Evolutionary conservation across 1,140 invertebrate species (phyloP).

Genomic region (Metaphire vulgaris): DNA sequence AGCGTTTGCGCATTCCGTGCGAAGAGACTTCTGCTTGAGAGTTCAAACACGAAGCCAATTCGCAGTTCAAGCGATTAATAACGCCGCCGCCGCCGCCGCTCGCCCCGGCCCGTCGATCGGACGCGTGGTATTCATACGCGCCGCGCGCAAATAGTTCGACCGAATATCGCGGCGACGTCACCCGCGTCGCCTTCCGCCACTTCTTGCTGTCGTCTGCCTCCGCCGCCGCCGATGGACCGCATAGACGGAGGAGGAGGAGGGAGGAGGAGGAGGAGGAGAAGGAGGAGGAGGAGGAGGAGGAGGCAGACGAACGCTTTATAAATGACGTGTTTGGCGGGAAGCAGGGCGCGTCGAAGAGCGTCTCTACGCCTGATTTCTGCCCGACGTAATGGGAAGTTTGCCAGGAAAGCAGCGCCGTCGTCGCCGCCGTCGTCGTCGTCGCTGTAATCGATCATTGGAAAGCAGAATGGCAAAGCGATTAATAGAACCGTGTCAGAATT

Average conservation of each 20-base stretch:
- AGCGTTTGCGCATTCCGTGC: too few relatives aligned
- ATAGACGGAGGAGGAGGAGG: too few relatives aligned
- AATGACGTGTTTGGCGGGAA: not conserved
- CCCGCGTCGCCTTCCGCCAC: too few relatives aligned
- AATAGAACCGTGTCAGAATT: not conserved
- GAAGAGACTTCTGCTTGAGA: too few relatives aligned
- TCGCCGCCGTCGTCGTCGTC: not conserved
- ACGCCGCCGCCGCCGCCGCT: not conserved
- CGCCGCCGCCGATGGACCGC: too few relatives aligned
- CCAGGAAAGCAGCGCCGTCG: not conserved
- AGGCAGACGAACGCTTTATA: not conserved
- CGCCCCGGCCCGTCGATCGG: not conserved
- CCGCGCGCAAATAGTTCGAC: not conserved
- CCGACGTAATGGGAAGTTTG: conserved; percentile 2
- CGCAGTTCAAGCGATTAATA: not conserved
- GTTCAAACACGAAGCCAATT: not conserved
- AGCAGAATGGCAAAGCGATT: not conserved
- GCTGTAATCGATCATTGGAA: not conserved
- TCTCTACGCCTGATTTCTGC: not conserved
- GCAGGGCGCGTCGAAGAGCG: too few relatives aligned
- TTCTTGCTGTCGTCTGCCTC: too few relatives aligned
- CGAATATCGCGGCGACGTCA: too few relatives aligned
- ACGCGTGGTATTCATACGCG: not conserved
- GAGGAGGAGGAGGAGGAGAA: too few relatives aligned
- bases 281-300: too few relatives aligned